phyloP scores from a whole-genome alignment of 2,113 vertebrate genomes.

The Nothoprocta perdicaria region DNA sequence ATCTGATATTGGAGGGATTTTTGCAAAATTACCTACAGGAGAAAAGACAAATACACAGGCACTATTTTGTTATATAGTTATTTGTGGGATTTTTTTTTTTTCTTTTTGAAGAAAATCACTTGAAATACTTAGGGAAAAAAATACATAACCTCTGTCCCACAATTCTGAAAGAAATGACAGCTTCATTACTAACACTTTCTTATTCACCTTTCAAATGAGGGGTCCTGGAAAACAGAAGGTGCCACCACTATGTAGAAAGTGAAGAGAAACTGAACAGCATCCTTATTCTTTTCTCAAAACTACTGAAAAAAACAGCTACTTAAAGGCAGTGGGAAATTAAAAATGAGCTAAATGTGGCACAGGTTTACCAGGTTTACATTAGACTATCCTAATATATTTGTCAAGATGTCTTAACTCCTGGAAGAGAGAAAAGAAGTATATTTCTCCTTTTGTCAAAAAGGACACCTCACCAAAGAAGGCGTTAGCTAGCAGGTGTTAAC shows the following conservation, averaged over 20 bases:
- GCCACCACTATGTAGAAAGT: neutral
- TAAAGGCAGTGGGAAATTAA: neutral
- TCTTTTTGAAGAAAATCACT: neutral
- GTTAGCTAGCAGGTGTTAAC: neutral
- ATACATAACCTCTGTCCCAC: neutral
- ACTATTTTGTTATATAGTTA: neutral
- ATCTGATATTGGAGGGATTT: neutral
- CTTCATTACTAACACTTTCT: neutral
- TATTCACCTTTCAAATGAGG: neutral
- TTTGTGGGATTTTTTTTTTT: neutral
- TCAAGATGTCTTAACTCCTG: neutral
- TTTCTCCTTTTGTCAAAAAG: neutral
- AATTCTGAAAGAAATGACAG: neutral
- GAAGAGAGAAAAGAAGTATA: neutral
- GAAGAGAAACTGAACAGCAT: neutral
- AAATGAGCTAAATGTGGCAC: neutral
- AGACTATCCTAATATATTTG: neutral
- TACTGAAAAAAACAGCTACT: neutral
- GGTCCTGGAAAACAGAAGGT: neutral
- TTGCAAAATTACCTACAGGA: neutral
- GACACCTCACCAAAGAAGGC: fast-evolving
- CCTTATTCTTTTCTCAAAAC: neutral
- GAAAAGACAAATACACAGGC: neutral
- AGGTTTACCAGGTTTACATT: neutral
- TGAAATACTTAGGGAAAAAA: neutral